Evolutionary conservation across 2,113 vertebrate genomes (phyloP).

Genomic region (Thinocorus orbignyianus): DNA sequence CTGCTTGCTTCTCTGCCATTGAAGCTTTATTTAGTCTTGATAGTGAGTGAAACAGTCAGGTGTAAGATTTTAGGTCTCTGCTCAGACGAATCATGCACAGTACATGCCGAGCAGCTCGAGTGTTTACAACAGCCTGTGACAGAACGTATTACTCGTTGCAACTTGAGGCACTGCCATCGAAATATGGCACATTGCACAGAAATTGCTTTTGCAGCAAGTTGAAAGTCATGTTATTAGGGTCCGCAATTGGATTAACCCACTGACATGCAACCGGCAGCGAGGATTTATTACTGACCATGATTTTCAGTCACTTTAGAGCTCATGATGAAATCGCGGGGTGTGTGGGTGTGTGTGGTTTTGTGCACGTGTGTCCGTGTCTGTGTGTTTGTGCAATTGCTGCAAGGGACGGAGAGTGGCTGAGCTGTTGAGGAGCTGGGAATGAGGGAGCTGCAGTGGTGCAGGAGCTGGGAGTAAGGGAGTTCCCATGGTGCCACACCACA

Average conservation of each 20-base stretch:
- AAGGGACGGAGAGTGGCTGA: conserved; percentile 24
- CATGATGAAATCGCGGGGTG: background rate
- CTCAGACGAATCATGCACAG: background rate
- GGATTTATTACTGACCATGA: conserved; percentile 55
- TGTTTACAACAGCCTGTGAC: conserved; percentile 62
- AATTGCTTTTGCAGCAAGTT: conserved; percentile 64
- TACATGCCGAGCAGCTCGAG: background rate
- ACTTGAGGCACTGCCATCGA: conserved; percentile 35
- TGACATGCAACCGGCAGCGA: conserved; percentile 14
- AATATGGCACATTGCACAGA: conserved; percentile 60
- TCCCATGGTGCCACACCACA: background rate
- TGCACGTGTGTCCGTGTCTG: accelerated
- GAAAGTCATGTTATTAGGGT: conserved; percentile 49
- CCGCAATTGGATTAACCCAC: conserved; percentile 54
- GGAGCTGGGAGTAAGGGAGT: background rate
- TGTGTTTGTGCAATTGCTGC: background rate
- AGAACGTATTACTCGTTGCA: conserved; percentile 23
- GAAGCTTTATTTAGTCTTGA: conserved; percentile 59
- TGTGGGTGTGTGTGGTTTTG: background rate
- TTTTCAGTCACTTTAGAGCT: conserved; percentile 10
- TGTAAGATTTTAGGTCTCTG: conserved; percentile 63
- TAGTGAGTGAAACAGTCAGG: conserved; percentile 61
- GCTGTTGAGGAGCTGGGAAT: background rate
- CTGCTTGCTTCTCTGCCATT: conserved; percentile 50
- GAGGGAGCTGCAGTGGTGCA: background rate